A percentile compares a stretch with the other conserved stretches of the same genome.
Evolutionary conservation across 2,113 vertebrate species (phyloP).

Genomic region (Triplophysa tibetana): DNA sequence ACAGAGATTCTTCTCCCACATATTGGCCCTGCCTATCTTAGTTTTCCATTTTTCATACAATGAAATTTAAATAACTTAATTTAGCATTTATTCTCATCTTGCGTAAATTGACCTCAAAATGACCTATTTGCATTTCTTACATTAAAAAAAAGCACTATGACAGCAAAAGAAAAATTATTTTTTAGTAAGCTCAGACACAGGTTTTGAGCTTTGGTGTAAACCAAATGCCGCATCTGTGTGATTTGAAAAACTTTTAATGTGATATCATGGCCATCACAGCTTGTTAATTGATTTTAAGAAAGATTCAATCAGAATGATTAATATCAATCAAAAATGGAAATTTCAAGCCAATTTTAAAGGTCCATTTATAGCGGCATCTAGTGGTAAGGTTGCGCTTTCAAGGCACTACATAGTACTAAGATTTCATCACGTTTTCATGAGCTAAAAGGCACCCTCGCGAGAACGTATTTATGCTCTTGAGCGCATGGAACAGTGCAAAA

Average conservation of each 20-base stretch:
- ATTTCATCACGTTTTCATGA: too few relatives aligned
- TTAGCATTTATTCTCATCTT: constrained; percentile 35
- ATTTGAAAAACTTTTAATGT: neutral
- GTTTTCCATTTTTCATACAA: constrained; percentile 34
- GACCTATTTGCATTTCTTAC: neutral
- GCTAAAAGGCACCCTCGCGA: too few relatives aligned
- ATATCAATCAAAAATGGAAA: too few relatives aligned
- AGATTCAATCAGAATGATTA: too few relatives aligned
- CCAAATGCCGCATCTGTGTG: neutral
- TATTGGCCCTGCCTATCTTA: constrained; percentile 21
- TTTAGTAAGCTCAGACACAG: neutral
- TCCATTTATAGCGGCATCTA: too few relatives aligned
- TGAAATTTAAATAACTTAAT: constrained; percentile 21
- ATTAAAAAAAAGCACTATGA: neutral
- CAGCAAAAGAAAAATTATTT: neutral
- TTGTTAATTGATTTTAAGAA: too few relatives aligned
- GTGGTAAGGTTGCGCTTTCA: too few relatives aligned
- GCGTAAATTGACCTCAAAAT: constrained; percentile 19
- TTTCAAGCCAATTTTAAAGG: too few relatives aligned
- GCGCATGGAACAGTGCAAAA: too few relatives aligned
- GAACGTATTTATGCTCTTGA: too few relatives aligned
- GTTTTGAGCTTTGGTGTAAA: neutral
- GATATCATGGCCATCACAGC: too few relatives aligned
- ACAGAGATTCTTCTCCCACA: constrained; percentile 27
- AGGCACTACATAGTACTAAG: too few relatives aligned